Base-by-base conservation (phyloP, 2,888 invertebrate genomes). In the Cheilosia variabilis region DNA sequence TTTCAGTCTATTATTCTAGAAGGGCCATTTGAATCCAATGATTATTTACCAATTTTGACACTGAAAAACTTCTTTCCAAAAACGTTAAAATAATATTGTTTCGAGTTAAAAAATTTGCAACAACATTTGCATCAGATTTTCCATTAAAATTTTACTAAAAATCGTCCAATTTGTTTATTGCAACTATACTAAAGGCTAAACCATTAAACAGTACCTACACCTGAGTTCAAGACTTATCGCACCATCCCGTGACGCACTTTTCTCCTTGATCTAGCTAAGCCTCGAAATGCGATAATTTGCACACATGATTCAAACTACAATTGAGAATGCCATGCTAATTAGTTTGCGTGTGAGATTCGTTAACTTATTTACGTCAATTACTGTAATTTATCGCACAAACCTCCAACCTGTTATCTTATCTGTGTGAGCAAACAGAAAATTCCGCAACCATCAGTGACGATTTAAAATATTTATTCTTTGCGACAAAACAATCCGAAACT, bases 391-490 rank as follows among this genome's bases (percentile, higher is more conserved):
- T 58, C 34, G 41, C 71, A 45, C 50, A 53, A 78, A 53, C 77
- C 68, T 62, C 52, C 69, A 37, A 79, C 47, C 57, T 53, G 72
- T 66, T 72, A 72, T 79, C 79, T 58, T 58, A 58, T 58, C 58
- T 58, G 58, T 17, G 7, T 0, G 17, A 19, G 15, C 13, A 43
- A 71, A 71, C 47, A 63, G 19, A 55, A 63, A 78, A 78, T 65
- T 71, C 63, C 71, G 63, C 71, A 79, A 72, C 60, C 58, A 65
- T 37, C 37, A 13, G 60, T 69, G 78, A 69, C 69, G 62, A 71
- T 63, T 50, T 60, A 10, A 63, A 69, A 63, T 63, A 63, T 69
- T 57, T 63, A 41, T 55, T 69, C 24, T 22, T 19, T 45, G 57
- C 22, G 50, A 50, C 50, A 50, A 22, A 22, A 58, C 6, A 22